Evolutionary conservation across 1,140 invertebrate genomes (phyloP), one percentile per base, ranked within the genome.

Genomic region (Druon quercuslanigerum): DNA sequence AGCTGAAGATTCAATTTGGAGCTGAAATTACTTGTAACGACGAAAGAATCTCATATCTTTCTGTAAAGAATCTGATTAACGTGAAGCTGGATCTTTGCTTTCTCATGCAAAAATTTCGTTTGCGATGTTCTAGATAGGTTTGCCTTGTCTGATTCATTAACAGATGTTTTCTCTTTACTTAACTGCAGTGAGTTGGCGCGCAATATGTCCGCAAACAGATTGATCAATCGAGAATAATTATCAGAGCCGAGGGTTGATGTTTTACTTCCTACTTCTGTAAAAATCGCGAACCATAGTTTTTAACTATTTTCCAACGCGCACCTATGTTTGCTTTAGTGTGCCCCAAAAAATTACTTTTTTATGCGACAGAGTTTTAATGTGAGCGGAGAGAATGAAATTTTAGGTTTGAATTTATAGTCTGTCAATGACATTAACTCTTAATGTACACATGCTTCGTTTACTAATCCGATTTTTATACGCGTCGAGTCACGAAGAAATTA

Each of bases 311-410:
- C 79, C 80, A 81, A 81, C 66, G 56, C 81, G 74, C 78, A 73
- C 73, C 79, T 75, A 82, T 79, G 77, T 85, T 86, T 78, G 56
- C 77, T 85, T 85, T 84, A 60, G 75, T 77, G 79, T 87, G 79
- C 85, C 83, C 84, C 81, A 66, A 75, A 84, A 25, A 25, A 82
- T 81, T 84, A 82, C 85, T 87, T 85, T 87, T 84, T 78, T 57
- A 74, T 84, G 79, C 51, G 74, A 50, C 19, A 82, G 51, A 79
- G 74, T 79, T 74, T 72, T 54, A 84, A 73, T 75, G 78, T 60
- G 73, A 17, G n/a, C 52, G 78, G 46, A 50, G 72, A 70, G 50
- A 79, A 83, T 77, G 40, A 33, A 25, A 25, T 66, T 16, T 40
- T 82, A 75, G 56, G 70, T 74, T 70, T 25, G 72, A 81, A 78